These are phyloP conservation scores for Ceratothoa steindachneri DNA, from an alignment of 2,888 invertebrate species.

Conservation along the genomic window DNA sequence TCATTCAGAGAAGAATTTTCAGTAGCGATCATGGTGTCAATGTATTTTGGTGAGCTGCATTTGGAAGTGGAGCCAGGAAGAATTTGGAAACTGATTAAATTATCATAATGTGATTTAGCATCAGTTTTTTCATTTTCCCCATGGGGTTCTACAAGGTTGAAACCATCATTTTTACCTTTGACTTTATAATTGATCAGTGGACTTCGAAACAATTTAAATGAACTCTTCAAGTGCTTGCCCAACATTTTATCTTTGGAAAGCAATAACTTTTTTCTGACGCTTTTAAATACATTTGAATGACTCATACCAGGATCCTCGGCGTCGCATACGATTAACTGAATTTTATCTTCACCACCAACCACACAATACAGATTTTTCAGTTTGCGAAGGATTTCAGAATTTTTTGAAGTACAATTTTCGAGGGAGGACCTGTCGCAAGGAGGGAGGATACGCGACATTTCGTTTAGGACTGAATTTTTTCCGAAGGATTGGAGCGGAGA, in stretches of 20 bases:
- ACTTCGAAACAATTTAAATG: neutral
- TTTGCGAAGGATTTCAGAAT: neutral
- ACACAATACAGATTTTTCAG: neutral
- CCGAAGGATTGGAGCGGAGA: neutral
- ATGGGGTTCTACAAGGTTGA: too few relatives aligned
- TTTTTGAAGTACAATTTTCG: neutral
- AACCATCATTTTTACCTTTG: neutral
- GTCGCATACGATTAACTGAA: slow-evolving; percentile 2
- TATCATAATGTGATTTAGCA: neutral
- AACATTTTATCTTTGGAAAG: neutral
- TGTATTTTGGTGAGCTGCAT: neutral
- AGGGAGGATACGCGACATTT: neutral
- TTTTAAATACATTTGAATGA: neutral
- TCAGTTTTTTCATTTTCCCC: neutral
- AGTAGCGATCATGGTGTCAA: neutral
- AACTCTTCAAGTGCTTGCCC: neutral
- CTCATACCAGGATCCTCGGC: neutral
- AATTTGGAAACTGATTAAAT: too few relatives aligned
- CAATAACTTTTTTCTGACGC: neutral
- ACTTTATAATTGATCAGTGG: neutral
- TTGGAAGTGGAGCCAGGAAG: too few relatives aligned
- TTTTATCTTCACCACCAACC: neutral
- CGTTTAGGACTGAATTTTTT: neutral
- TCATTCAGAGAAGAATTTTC: neutral
- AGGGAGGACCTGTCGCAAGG: neutral